Evolutionary conservation across 2,888 invertebrate species (phyloP), one percentile per base, ranked within the genome.

Genomic region (Lepidochrysops patricia): DNA sequence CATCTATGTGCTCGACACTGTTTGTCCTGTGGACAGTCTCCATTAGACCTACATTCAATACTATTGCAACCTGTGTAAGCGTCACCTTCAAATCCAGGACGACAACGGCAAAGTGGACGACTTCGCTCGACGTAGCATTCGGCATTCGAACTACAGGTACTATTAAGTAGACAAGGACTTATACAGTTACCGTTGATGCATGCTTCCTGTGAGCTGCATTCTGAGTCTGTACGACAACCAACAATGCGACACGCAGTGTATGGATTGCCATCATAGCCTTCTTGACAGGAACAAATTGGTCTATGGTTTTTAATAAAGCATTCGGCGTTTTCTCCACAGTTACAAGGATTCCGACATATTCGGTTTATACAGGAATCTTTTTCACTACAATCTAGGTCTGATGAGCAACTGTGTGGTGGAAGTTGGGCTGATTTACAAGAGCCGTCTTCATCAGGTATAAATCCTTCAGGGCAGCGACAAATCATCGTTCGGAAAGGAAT

Each of bases 1-100:
- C 97, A 97, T 74, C 96, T 95, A 63, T 94, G 94, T 70, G 96
- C 96, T 69, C 94, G 92, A 77, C 97, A 97, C 72, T 95, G 93
- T 75, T 95, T 93, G 74, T 97, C 95, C 54, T 91, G 88, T 7
- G 97, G 96, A 77, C 97, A 97, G 73, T 97, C 97, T 65, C 94
- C 94, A 77, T 96, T 96, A 49, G 95, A 94, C 72, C 93, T 91
- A 76, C 97, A 97, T 63, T 96, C 97, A 63, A 96, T 93, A 56
- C 95, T 91, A 66, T 91, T 90, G 75, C 96, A 96, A 63, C 93
- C 91, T 50, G 92, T 91, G 67, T 92, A 91, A 1, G 96, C 93
- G 79, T 96, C 94, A 60, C 96, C 96, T 70, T 95, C 90, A 74
- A 94, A 96, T 57, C 97, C 97, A 65, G 93, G 91, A 49, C 92